Evolutionary conservation across 2,113 vertebrate species (phyloP), one percentile per base, ranked within the genome.

Genomic region (Eretmochelys imbricata): DNA sequence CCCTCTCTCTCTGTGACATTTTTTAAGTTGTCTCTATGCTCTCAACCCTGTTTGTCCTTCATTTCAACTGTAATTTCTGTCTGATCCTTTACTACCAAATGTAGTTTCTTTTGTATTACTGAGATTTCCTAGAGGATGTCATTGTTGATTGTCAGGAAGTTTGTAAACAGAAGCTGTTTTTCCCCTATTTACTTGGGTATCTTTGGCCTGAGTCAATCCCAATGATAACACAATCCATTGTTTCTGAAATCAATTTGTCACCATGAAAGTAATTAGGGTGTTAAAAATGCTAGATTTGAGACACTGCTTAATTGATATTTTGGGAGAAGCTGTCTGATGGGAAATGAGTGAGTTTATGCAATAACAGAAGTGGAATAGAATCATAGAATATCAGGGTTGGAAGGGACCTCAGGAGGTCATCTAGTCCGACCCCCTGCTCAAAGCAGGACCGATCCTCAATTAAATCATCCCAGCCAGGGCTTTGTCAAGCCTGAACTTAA

Each of bases 261-360:
- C 11, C 51, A 48, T 83, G 87, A 82, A 96, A 59, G 89, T 6
- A 76, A 1, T 90, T 91, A 11, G 85, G 48, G 54, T 91, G 22
- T 85, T 94, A 72, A 1, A n/a, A 38, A 35, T 72, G 35, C 16
- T 72, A 8, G 4, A n/a, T 38, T 38, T 72, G 17, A 38, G 89
- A 35, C 54, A 27, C 2, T 84, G 89, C 75, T 89, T 94, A 87
- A 93, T 95, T 85, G 85, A 48, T 1, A 1, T 85, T 42, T 78
- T 87, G 29, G 69, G 48, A 57, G 84, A 51, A 49, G 95, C 89
- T 51, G 85, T 78, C 55, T 93, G 0, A 93, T 93, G 72, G 93
- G 62, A 84, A 89, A 84, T 80, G 84, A 94, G 89, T 88, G 53
- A 92, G 55, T 46, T 89, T 95, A 25, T 90, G n/a, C 79, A 87